phyloP scores from a whole-genome alignment of 2,113 vertebrate species.

The Corapipo altera region DNA sequence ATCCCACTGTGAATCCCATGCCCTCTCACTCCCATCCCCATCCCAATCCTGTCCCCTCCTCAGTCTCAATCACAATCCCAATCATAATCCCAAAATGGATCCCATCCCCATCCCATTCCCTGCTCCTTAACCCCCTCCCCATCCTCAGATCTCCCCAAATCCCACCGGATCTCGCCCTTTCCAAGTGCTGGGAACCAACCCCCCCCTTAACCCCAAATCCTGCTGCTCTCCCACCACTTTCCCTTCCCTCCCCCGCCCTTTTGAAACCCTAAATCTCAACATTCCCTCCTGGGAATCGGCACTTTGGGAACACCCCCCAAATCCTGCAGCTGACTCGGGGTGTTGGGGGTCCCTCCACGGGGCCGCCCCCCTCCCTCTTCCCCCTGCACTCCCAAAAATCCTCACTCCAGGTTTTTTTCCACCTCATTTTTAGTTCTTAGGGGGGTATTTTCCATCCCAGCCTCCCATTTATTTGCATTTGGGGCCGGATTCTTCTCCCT shows the following conservation, averaged over 20 bases:
- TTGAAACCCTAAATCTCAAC: background rate
- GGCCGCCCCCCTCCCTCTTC: background rate
- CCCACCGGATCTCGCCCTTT: background rate
- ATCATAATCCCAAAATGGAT: background rate
- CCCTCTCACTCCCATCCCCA: background rate
- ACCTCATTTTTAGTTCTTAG: background rate
- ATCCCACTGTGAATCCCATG: background rate
- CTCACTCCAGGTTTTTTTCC: rapidly evolving
- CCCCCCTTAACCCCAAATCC: background rate
- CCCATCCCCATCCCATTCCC: background rate
- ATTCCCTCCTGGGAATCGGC: background rate
- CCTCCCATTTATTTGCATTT: background rate
- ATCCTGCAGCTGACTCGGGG: background rate
- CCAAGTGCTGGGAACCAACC: background rate
- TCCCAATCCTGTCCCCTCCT: background rate
- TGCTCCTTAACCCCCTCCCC: background rate
- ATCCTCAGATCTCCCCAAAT: background rate
- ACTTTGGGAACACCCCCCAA: background rate
- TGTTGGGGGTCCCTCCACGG: background rate
- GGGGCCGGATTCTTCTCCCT: background rate
- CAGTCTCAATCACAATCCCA: background rate
- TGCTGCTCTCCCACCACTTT: background rate
- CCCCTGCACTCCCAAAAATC: background rate
- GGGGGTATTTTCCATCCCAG: background rate
- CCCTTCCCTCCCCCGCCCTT: background rate